Percentiles rank a stretch among this genome's conserved stretches.
These are phyloP conservation scores for Catagonus wagneri DNA, from an alignment of 2,113 vertebrate species.

Conservation along the genomic window DNA sequence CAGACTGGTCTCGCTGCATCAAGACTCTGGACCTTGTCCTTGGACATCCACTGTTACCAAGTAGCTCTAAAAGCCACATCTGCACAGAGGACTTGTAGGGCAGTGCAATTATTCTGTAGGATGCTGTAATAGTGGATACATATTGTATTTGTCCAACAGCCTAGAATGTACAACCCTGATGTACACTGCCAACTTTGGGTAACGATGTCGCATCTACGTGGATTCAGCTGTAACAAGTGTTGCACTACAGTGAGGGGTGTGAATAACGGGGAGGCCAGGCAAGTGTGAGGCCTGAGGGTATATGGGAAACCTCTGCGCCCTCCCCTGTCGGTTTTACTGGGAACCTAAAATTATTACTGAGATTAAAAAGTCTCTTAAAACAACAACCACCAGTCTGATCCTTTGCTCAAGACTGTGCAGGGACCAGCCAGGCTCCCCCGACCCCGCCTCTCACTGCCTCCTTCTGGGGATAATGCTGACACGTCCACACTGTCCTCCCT, in stretches of 20 bases:
- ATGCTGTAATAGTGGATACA: too few species aligned
- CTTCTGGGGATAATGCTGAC: too few species aligned
- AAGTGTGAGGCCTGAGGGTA: too few species aligned
- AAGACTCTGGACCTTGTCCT: not conserved
- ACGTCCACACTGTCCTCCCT: too few species aligned
- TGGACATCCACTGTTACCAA: not conserved
- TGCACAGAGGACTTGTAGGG: not conserved
- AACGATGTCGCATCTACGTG: not conserved
- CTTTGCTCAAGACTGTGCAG: not conserved
- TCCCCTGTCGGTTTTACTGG: not conserved
- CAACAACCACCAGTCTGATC: not conserved
- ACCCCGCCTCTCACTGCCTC: too few species aligned
- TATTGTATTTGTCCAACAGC: not conserved
- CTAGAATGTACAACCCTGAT: not conserved
- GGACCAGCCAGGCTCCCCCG: too few species aligned
- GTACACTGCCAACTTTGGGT: not conserved
- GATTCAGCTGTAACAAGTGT: not conserved
- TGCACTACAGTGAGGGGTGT: rapidly evolving
- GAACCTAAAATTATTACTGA: not conserved
- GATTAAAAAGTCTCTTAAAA: not conserved
- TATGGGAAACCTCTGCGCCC: not conserved
- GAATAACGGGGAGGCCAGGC: too few species aligned
- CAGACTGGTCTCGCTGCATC: not conserved
- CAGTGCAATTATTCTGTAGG: not conserved
- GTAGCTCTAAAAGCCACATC: not conserved